phyloP scores from a whole-genome alignment of 1,140 invertebrate genomes.

The Frieseomelitta varia region DNA sequence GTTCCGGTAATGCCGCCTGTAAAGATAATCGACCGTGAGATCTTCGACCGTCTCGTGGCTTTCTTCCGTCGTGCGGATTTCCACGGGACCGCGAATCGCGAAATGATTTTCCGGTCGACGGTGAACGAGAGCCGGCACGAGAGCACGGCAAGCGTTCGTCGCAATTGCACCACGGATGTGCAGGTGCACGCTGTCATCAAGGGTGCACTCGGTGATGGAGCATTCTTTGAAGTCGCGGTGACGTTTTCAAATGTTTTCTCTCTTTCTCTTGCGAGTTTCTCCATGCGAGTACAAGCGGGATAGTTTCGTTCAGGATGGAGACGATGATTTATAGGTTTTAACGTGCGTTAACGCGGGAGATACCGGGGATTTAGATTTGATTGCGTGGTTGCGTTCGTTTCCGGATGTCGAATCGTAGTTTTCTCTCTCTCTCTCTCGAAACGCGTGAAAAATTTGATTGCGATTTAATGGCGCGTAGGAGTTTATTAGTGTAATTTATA shows the following conservation, averaged over 20 bases:
- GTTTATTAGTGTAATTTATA: not conserved
- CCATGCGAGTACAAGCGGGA: not conserved
- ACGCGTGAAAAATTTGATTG: not conserved
- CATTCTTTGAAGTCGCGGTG: constrained; percentile 20
- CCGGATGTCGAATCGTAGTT: not conserved
- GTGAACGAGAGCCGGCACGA: not conserved
- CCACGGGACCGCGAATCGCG: constrained; percentile 36
- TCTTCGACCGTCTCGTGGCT: constrained; percentile 62
- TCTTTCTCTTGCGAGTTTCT: not conserved
- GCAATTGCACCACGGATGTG: not conserved
- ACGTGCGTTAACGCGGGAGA: not conserved
- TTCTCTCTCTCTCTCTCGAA: not conserved
- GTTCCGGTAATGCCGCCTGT: constrained; percentile 75
- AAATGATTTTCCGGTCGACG: constrained; percentile 46
- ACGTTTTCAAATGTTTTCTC: constrained; percentile 20
- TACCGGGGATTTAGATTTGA: not conserved
- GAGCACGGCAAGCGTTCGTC: constrained; percentile 21
- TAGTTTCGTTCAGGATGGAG: not conserved
- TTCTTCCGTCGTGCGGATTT: constrained; percentile 48
- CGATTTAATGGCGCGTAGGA: not conserved
- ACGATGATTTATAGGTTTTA: constrained; percentile 4
- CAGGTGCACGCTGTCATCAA: constrained; percentile 32
- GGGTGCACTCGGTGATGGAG: constrained; percentile 16
- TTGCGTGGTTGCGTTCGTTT: not conserved
- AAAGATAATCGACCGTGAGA: constrained; percentile 78